Evolutionary conservation across 2,888 invertebrate species (phyloP), one percentile per base, ranked within the genome.

Genomic region (Lasioglossum oenotherae): DNA sequence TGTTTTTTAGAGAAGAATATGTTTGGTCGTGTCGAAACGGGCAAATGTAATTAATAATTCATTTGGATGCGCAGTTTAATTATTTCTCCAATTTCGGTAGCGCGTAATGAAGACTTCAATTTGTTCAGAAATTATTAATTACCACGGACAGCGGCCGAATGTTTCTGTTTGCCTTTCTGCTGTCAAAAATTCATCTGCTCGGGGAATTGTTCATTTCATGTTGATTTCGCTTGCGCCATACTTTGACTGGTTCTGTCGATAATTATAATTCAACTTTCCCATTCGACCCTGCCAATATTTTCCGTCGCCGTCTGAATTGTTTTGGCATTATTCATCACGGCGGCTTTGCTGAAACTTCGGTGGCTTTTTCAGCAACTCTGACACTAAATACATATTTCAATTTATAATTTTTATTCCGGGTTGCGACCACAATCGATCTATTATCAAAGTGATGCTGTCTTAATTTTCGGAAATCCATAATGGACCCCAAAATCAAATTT

Each of bases 181-280:
- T 31, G 64, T 64, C 64, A 64, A 64, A 31, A 64, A 64, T 64
- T 64, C 31, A 64, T 31, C 64, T 64, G 64, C 64, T 14, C 27
- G 16, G 64, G 64, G 27, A 31, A 67, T 67, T 35, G 67, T 67
- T 8, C 67, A 10, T 67, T 67, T 64, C 64, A 14, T 19, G 35
- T 16, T 67, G 35, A 67, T 67, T 19, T 67, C 67, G 2, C 64
- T 16, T 16, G 31, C 27, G 0, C 16, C 14, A 5, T 35, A 19
- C 35, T 19, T 35, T 67, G 67, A 35, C 67, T 16, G 35, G 35
- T 19, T 35, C 46, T 44, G 35, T 35, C 64, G 16, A 8, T 67
- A 67, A 67, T 67, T 67, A 67, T 31, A 35, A 67, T 67, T 67
- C 35, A n/a, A 71, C 71, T n/a, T 71, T 41, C n/a, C 71, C 12